Base-by-base conservation (phyloP, 2,797 vertebrate species). In the Cynopterus sphinx region DNA sequence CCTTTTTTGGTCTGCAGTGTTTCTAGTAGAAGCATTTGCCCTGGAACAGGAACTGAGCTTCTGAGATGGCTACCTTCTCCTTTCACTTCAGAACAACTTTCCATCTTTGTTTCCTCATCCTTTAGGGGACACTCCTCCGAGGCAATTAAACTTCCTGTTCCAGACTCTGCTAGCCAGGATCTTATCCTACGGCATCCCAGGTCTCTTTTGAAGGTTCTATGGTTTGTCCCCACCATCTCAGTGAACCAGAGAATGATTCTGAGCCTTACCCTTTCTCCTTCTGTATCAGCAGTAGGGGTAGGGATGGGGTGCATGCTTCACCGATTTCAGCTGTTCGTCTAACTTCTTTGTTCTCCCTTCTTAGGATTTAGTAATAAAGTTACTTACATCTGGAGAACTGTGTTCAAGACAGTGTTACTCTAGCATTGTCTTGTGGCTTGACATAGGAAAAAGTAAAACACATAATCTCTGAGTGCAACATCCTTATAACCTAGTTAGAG, bases 391-490 rank as follows among this genome's bases (percentile, higher is more conserved):
- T 75, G 57, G 26, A 91, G 74, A 77, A 51, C 8, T 3, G 36
- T 26, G 19, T 22, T 33, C 33, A 33, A 33, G 33, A 33, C 33
- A 33, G 33, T 77, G 24, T 61, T 91, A 59, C 51, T 43, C 39
- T 17, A 53, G 21, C 6, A n/a, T 19, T 82, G 4, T 55, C 61
- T 11, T 28, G 43, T 63, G 36, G 26, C 39, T 82, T 70, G 33
- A 53, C 55, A n/a, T 3, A 93, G 41, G 87, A 88, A 92, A 65
- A 78, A 91, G 31, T 92, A 41, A 92, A 88, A 85, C 31, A 10
- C 49, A 36, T 71, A 81, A 77, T 46, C 36, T 41, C 57, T 90
- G 46, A 94, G 10, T 77, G 79, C 57, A 71, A 92, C 91, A 87
- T 79, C 31, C 39, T 85, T 71, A 43, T n/a, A 57, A 31, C 12